Evolutionary conservation across 2,113 vertebrate species (phyloP).

Genomic region (Turdus rufiventris): DNA sequence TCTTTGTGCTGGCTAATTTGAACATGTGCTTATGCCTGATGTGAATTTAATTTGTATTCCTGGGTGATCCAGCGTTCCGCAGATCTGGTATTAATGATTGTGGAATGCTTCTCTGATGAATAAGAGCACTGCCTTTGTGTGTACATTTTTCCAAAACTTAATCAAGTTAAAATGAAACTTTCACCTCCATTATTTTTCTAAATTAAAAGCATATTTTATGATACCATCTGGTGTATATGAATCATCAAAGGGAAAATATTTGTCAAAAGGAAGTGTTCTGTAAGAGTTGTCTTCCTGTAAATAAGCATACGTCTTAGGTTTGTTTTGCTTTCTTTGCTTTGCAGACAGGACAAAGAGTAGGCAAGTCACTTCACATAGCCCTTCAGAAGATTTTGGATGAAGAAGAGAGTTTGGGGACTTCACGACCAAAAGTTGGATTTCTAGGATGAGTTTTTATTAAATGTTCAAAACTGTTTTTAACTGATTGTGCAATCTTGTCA

Average conservation of each 20-base stretch:
- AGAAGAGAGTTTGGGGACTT: slow-evolving; percentile 85
- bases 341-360: slow-evolving; percentile 88
- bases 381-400: slow-evolving; percentile 83
- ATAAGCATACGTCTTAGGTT: neutral
- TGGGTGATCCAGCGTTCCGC: fast-evolving
- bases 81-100: neutral
- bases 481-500: neutral
- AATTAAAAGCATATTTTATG: neutral
- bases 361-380: slow-evolving; percentile 82
- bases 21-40: neutral
- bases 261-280: neutral
- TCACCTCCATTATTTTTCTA: neutral
- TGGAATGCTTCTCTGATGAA: neutral
- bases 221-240: neutral
- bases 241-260: neutral
- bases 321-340: slow-evolving; percentile 21
- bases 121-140: neutral
- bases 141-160: neutral
- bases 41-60: neutral
- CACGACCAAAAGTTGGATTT: slow-evolving; percentile 89
- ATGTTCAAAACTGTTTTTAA: neutral
- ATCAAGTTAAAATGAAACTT: neutral
- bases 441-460: slow-evolving; percentile 76
- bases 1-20: neutral
- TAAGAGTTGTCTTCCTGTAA: neutral